Conservation (phyloP, 2,888 invertebrate genomes). For the Hydrotaea cyrtoneurina region DNA sequence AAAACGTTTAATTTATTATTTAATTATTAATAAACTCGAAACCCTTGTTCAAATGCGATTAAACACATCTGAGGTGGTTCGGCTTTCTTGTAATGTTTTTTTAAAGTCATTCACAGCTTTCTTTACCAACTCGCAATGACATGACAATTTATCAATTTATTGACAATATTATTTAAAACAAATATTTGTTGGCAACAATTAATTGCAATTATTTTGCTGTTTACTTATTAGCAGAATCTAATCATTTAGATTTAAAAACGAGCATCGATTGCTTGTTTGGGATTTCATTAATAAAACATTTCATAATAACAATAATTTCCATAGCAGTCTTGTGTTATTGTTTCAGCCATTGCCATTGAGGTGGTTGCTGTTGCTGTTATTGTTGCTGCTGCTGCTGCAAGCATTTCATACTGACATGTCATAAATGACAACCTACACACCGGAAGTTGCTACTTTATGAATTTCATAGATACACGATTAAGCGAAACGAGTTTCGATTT, state of each 20-base stretch:
- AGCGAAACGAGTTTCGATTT: slow-evolving; percentile 31
- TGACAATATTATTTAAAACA: slow-evolving; percentile 54
- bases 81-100: no score
- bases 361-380: background rate
- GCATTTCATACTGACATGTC: slow-evolving; percentile 47
- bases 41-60: no score
- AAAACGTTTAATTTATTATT: no score
- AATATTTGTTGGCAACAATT: slow-evolving; percentile 20
- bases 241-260: background rate
- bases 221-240: slow-evolving; percentile 34
- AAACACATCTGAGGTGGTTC: no score
- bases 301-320: slow-evolving; percentile 31
- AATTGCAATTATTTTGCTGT: slow-evolving; percentile 55
- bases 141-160: slow-evolving; percentile 5
- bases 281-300: slow-evolving; percentile 36
- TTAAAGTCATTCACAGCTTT: background rate
- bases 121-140: background rate
- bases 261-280: slow-evolving; percentile 5
- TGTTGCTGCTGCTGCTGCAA: background rate
- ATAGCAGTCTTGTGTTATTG: slow-evolving; percentile 1
- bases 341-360: background rate
- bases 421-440: slow-evolving; percentile 62
- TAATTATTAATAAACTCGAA: no score
- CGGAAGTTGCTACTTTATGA: slow-evolving; percentile 64
- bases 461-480: slow-evolving; percentile 35